These are phyloP conservation scores for Periophthalmodon schlosseri DNA, from an alignment of 2,113 vertebrate genomes.

Conservation along the genomic window DNA sequence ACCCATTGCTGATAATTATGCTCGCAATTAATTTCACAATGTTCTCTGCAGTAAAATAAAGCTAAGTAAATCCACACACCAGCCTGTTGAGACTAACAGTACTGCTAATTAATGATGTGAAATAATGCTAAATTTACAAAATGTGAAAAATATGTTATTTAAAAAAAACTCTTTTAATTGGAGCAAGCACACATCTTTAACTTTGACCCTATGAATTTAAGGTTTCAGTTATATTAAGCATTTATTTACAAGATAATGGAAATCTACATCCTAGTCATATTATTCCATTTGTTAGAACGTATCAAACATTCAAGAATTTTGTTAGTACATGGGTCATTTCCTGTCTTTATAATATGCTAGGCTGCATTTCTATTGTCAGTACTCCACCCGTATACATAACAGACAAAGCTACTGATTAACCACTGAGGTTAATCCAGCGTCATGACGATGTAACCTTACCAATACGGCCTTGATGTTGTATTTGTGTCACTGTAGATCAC, in stretches of 20 bases:
- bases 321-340: neutral
- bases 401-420: neutral
- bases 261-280: too few relatives aligned
- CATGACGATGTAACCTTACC: conserved; percentile 23
- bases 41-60: neutral
- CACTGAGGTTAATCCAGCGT: neutral
- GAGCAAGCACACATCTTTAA: too few relatives aligned
- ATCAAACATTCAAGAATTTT: neutral
- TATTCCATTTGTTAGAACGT: neutral
- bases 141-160: neutral
- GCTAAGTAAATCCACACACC: neutral
- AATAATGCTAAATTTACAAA: neutral
- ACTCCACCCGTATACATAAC: neutral
- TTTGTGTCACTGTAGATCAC: conserved; percentile 41
- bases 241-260: too few relatives aligned
- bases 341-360: neutral
- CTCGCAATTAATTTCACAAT: neutral
- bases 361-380: neutral
- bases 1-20: too few relatives aligned
- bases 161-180: too few relatives aligned
- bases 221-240: too few relatives aligned
- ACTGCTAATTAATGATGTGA: too few relatives aligned
- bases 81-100: too few relatives aligned
- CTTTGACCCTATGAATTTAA: too few relatives aligned
- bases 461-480: conserved; percentile 11